phyloP scores from a whole-genome alignment of 2,113 vertebrate genomes.

The Sialia sialis region DNA sequence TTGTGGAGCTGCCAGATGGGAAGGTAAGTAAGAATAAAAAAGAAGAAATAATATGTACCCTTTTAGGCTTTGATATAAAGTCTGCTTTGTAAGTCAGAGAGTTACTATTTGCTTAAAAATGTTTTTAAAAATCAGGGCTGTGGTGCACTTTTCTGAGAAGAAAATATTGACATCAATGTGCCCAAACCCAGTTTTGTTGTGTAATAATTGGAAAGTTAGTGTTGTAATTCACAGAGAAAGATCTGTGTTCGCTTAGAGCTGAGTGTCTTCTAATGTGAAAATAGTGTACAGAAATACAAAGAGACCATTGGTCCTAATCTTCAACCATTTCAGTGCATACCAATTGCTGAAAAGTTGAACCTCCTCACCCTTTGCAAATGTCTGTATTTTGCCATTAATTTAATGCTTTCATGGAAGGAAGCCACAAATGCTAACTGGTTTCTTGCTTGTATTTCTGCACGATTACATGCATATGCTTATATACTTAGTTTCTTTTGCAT shows the following conservation, averaged over 20 bases:
- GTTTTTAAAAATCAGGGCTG: neutral
- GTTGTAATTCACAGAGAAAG: neutral
- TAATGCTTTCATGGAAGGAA: neutral
- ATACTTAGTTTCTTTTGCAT: neutral
- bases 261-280: neutral
- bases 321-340: neutral
- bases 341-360: neutral
- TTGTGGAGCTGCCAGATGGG: constrained; percentile 88
- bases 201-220: neutral
- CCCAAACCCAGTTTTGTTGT: neutral
- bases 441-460: neutral
- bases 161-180: neutral
- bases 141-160: neutral
- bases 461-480: neutral
- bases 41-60: neutral
- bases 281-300: neutral
- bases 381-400: neutral
- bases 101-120: neutral
- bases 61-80: neutral
- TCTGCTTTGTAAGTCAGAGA: neutral
- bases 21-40: constrained; percentile 74
- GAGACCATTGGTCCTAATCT: neutral
- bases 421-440: neutral
- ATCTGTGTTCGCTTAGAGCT: neutral
- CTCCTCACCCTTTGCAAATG: neutral